Base-by-base conservation (phyloP, 2,113 vertebrate species). In the Dascyllus trimaculatus region DNA sequence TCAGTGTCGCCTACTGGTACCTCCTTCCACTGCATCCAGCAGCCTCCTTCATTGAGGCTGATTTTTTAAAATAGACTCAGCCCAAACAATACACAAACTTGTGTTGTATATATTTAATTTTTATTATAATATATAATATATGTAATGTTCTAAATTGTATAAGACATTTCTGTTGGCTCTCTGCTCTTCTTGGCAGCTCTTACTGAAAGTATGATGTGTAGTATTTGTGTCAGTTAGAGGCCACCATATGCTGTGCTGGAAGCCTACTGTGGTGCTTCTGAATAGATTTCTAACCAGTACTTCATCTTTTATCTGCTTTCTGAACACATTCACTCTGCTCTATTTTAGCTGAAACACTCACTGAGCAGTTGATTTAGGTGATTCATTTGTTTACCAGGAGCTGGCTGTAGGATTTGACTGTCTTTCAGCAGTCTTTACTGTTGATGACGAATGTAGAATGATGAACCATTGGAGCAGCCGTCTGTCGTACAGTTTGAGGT, bases 241-340 rank as follows among this genome's bases (percentile, higher is more conserved):
- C 29, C 75, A 63, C 80, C 85, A 85, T 91, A 89, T 82, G 83
- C 74, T 66, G 75, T 58, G 66, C 75, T 71, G 74, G 53, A 76
- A 56, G 25, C 66, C 76, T 26, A 51, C 78, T 82, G 81, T 22
- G 75, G n/a, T 29, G 45, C 68, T 13, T 69, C 68, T 62, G 67
- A 83, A 38, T 58, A 25, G 10, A 24, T 71, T 19, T 71, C 26
- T 1, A 71, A 67, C 66, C 52, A 59, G 46, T 10, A 9, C 57
- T 62, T 59, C 35, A 3, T 48, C 45, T 73, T 68, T 67, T 56
- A 29, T 76, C 67, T 62, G 45, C 51, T 62, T 7, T 51, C 58
- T 35, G 32, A 69, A 52, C 29, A 14, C n/a, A 21, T 51, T 22
- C 24, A 1, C 71, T 73, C 22, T 11, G 13, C 25, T 73, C 38